phyloP scores from a whole-genome alignment of 2,113 vertebrate genomes.

The Heterochromis multidens region DNA sequence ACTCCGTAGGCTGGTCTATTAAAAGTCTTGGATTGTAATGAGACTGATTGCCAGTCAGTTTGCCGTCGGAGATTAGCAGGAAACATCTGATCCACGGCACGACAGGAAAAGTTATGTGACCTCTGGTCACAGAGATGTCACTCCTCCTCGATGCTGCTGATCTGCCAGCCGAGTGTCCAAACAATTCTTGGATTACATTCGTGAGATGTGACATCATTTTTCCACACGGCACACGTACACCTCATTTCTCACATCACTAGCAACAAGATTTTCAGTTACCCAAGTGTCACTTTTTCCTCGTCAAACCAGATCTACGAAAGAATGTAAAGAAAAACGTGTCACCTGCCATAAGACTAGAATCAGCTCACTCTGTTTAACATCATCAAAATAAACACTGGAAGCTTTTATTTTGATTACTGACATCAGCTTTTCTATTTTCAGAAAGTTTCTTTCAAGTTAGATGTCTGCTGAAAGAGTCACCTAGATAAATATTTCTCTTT shows the following conservation, averaged over 20 bases:
- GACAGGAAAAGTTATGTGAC: neutral
- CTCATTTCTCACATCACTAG: conserved; percentile 8
- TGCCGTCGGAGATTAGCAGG: neutral
- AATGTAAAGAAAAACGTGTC: neutral
- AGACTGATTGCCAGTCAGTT: neutral
- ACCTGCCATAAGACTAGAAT: neutral
- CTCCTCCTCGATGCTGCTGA: neutral
- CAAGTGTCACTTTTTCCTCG: neutral
- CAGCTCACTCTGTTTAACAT: neutral
- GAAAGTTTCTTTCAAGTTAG: neutral
- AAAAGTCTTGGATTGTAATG: conserved; percentile 4
- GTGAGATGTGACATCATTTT: conserved; percentile 42
- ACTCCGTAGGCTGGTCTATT: conserved; percentile 17
- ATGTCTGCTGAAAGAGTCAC: conserved; percentile 8
- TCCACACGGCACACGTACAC: conserved; percentile 8
- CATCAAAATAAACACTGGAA: neutral
- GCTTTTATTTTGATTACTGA: conserved; percentile 1
- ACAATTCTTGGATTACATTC: conserved; percentile 59
- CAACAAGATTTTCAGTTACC: neutral
- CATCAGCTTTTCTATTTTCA: neutral
- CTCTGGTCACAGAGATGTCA: neutral
- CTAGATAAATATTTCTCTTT: neutral
- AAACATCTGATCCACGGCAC: neutral
- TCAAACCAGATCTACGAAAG: conserved; percentile 14
- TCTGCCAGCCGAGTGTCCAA: neutral